A percentile compares a stretch with the other conserved stretches of the same genome.
Conservation (phyloP, 1,140 invertebrate genomes). For the Tetragnatha versicolor region DNA sequence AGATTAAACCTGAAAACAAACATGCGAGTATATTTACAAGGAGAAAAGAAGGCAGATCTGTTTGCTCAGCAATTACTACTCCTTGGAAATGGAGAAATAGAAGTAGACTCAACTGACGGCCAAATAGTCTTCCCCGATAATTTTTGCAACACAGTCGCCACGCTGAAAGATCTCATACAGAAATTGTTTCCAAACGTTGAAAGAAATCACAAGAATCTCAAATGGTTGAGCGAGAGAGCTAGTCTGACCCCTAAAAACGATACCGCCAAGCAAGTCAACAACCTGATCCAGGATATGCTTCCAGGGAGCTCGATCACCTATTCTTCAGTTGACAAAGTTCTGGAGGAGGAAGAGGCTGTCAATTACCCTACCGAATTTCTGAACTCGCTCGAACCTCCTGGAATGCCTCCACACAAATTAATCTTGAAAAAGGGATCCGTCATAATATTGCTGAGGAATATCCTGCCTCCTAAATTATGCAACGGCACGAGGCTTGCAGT, state of each 20-base stretch:
- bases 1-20: constrained; percentile 54
- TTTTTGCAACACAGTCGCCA: constrained; percentile 14
- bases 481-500: constrained; percentile 61
- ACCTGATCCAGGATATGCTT: no score
- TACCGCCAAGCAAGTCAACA: no score
- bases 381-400: constrained; percentile 2
- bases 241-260: constrained; percentile 33
- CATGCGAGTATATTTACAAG: constrained; percentile 43
- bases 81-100: constrained; percentile 47
- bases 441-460: constrained; percentile 66
- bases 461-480: constrained; percentile 63
- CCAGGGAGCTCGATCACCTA: no score
- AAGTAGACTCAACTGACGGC: constrained; percentile 22
- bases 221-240: constrained; percentile 33
- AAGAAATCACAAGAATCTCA: constrained; percentile 28
- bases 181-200: constrained; percentile 37
- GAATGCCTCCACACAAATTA: neutral
- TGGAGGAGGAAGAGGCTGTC: constrained; percentile 46
- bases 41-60: constrained; percentile 1
- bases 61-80: constrained; percentile 45
- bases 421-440: constrained; percentile 47
- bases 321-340: no score
- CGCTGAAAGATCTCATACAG: constrained; percentile 5
- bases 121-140: constrained; percentile 31
- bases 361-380: constrained; percentile 58